Evolutionary conservation across 2,113 vertebrate genomes (phyloP).

Genomic region (Cyphomyrus plagiostoma): DNA sequence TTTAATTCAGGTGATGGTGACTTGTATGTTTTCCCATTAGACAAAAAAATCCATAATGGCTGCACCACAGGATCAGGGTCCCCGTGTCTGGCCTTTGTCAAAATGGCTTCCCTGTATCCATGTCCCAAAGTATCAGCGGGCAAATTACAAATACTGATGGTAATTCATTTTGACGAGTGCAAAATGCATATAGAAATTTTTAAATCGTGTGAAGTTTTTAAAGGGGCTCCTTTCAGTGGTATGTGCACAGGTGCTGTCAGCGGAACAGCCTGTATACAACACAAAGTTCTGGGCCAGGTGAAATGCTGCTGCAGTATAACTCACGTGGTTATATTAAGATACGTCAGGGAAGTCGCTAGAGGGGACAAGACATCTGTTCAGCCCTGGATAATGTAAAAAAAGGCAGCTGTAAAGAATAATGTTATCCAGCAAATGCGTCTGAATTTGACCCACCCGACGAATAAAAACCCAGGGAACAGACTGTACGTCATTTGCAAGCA

Average conservation of each 20-base stretch:
- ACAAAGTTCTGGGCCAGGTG: background rate
- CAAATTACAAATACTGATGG: background rate
- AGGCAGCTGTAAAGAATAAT: background rate
- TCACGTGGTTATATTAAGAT: background rate
- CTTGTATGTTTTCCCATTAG: background rate
- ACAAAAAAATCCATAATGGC: background rate
- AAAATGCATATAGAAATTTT: background rate
- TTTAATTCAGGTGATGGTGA: background rate
- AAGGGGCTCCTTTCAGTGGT: background rate
- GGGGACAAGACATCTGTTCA: background rate
- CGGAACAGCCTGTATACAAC: background rate
- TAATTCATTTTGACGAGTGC: background rate
- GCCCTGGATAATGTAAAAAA: background rate
- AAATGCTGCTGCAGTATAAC: too few species aligned
- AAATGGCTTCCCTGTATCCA: background rate
- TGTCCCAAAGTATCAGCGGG: background rate
- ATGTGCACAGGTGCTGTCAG: background rate
- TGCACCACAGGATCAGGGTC: background rate
- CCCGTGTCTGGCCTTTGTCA: background rate
- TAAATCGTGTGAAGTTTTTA: background rate
- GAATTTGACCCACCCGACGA: background rate
- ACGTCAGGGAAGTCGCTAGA: background rate
- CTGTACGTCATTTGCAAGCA: background rate
- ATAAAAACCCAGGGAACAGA: background rate
- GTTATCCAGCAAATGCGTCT: background rate